Percentiles rank a stretch among this genome's conserved stretches.
These are phyloP conservation scores for Herminia tarsipennalis DNA, from an alignment of 2,888 invertebrate genomes.

Conservation along the genomic window DNA sequence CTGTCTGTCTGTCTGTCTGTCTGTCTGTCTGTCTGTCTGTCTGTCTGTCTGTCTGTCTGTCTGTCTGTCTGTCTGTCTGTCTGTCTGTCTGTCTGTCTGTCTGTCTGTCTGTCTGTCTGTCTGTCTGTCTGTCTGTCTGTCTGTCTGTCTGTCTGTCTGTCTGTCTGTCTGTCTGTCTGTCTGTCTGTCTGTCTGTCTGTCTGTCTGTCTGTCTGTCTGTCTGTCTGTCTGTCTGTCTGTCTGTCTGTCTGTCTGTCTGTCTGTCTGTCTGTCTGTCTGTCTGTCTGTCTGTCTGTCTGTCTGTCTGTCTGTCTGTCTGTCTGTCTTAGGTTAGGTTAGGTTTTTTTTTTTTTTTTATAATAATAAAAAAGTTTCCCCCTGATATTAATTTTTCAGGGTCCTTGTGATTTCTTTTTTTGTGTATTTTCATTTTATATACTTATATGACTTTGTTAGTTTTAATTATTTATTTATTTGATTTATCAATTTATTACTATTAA, in stretches of 20 bases:
- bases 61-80: slow-evolving; percentile 36
- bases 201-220: slow-evolving; percentile 37
- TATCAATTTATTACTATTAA: too few species aligned
- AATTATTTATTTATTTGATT: too few species aligned
- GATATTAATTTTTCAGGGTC: too few species aligned
- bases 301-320: slow-evolving; percentile 33
- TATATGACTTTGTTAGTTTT: too few species aligned
- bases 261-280: slow-evolving; percentile 35
- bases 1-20: slow-evolving; percentile 37
- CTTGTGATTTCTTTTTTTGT: too few species aligned
- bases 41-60: slow-evolving; percentile 32
- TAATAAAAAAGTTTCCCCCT: too few species aligned
- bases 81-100: slow-evolving; percentile 36
- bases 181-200: slow-evolving; percentile 32
- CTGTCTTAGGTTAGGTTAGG: slow-evolving; percentile 18
- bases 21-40: slow-evolving; percentile 34
- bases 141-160: slow-evolving; percentile 37
- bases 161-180: slow-evolving; percentile 35
- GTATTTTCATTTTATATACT: too few species aligned
- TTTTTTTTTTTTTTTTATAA: too few species aligned
- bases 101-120: slow-evolving; percentile 35
- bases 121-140: slow-evolving; percentile 36
- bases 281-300: slow-evolving; percentile 35
- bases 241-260: slow-evolving; percentile 36
- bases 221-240: slow-evolving; percentile 36